These are phyloP conservation scores for Poecile montanus DNA, from an alignment of 2,797 vertebrate genomes.

Conservation along the genomic window DNA sequence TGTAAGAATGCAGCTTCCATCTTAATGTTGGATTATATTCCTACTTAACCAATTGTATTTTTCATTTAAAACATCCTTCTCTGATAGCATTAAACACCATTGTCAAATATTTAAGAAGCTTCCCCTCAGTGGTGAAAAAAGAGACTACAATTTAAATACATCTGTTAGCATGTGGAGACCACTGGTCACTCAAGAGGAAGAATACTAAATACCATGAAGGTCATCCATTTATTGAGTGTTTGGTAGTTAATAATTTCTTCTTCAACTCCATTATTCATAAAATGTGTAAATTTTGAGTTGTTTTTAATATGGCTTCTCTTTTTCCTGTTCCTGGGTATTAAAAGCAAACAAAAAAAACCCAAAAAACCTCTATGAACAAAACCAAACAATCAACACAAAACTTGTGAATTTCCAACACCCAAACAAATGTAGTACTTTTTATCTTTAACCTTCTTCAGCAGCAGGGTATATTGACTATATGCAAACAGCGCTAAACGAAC, in stretches of 20 bases:
- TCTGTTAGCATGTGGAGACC: not conserved
- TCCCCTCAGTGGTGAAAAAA: not conserved
- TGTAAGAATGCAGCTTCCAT: not conserved
- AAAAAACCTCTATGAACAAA: not conserved
- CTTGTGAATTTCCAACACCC: not conserved
- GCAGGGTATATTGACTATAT: not conserved
- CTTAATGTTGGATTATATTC: not conserved
- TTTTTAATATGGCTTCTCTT: not conserved
- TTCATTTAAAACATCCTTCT: not conserved
- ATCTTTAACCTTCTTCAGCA: not conserved
- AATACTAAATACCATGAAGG: not conserved
- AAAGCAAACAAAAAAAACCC: not conserved
- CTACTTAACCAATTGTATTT: not conserved
- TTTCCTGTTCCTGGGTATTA: not conserved
- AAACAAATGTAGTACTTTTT: not conserved
- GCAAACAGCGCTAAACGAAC: conserved; percentile 1
- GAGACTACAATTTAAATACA: not conserved
- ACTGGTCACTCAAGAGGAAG: not conserved
- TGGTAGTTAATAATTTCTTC: not conserved
- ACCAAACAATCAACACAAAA: not conserved
- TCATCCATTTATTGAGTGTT: not conserved
- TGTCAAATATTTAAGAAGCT: not conserved
- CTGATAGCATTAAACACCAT: not conserved
- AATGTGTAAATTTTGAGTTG: not conserved
- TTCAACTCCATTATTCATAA: not conserved